Evolutionary conservation across 2,113 vertebrate species (phyloP).

Genomic region (Brienomyrus brachyistius): DNA sequence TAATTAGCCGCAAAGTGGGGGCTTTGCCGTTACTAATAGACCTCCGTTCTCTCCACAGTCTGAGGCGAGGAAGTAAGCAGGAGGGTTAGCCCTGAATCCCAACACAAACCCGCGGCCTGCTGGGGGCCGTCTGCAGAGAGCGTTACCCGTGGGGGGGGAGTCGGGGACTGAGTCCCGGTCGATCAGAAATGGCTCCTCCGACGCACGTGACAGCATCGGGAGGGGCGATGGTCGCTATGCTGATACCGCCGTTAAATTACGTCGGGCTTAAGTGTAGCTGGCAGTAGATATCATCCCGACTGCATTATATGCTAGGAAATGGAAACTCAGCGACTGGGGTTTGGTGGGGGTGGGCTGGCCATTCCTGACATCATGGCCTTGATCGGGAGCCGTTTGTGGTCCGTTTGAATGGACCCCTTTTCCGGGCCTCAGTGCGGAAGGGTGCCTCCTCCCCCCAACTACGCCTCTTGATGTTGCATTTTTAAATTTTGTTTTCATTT

Average conservation of each 20-base stretch:
- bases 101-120: slow-evolving; percentile 22
- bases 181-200: not conserved
- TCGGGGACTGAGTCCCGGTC: not conserved
- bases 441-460: no score
- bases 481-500: not conserved
- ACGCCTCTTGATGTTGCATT: not conserved
- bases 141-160: slow-evolving; percentile 52
- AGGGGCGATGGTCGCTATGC: slow-evolving; percentile 59
- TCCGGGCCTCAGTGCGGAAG: not conserved
- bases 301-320: slow-evolving; percentile 25
- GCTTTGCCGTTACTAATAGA: slow-evolving; percentile 91
- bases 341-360: not conserved
- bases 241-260: slow-evolving; percentile 62
- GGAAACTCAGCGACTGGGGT: not conserved
- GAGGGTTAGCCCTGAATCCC: slow-evolving; percentile 66
- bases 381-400: not conserved
- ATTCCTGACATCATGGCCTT: not conserved
- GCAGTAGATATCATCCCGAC: slow-evolving; percentile 32
- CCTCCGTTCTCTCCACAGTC: slow-evolving; percentile 82
- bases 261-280: slow-evolving; percentile 38
- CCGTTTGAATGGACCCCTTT: not conserved
- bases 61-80: slow-evolving; percentile 74
- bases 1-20: slow-evolving; percentile 97
- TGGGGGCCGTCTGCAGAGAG: slow-evolving; percentile 59
- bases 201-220: slow-evolving; percentile 55